Base-by-base conservation (phyloP, 2,113 vertebrate species). In the Eptatretus burgeri region DNA sequence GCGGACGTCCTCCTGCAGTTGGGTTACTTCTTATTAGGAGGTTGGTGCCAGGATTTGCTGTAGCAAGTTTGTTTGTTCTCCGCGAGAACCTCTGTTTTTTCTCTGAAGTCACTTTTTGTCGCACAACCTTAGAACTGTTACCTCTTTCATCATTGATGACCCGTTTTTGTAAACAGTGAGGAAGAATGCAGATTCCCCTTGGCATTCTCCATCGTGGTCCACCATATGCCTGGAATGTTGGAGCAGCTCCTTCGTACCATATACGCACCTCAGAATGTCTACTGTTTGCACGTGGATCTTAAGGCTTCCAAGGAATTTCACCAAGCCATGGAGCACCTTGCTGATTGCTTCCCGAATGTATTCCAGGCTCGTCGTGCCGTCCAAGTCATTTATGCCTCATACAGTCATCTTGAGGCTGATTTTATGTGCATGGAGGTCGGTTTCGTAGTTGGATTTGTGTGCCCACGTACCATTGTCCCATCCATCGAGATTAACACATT, bases 361-460 rank as follows among this genome's bases (percentile, higher is more conserved):
- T 85, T 91, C 52, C 70, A 89, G 70, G 79, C 78, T 67, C 83
- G 76, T 60, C 69, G 73, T 62, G 2, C 76, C 63, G 82, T 82
- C 64, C 72, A 9, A 1, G 80, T 93, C 16, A 76, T 85, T 5
- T 93, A 93, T 20, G 76, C 80, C 5, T 78, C 75, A 0, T 93
- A 84, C 83, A 74, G 77, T 51, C 75, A 84, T 1, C 82, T 93
- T 5, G 82, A 91, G 72, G 85, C 87, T 5, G 85, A 93, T 60
- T 72, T 93, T 67, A 91, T 93, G 72, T 93, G 85, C 69, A 91
- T 88, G 82, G n/a, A 20, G 66, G 84, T 93, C 64, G 7, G 27
- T 41, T 41, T 3, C 7, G 27, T 41, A 41, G 27, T 41, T 41
- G 27, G 27, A 41, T 41, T 41, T 41, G 27, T 41, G 27, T 41